Conservation (phyloP, 2,113 vertebrate genomes). For the Bostrychus sinensis region DNA sequence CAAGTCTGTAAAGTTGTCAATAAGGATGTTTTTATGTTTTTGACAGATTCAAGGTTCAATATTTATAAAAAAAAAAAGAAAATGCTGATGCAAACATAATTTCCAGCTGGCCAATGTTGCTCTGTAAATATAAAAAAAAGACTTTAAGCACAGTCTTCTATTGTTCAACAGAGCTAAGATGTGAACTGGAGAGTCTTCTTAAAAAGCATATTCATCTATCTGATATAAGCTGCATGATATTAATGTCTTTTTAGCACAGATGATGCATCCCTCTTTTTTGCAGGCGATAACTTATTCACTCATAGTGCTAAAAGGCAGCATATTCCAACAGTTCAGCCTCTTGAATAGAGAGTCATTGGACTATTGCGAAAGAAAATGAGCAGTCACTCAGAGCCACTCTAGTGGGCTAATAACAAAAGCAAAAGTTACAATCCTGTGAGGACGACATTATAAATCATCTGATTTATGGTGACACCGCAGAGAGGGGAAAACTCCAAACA, state of each 20-base stretch:
- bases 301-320: slow-evolving; percentile 24
- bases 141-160: too few relatives aligned
- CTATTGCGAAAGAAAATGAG: slow-evolving; percentile 51
- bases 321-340: slow-evolving; percentile 23
- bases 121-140: too few relatives aligned
- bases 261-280: slow-evolving; percentile 44
- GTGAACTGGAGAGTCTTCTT: neutral
- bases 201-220: slow-evolving; percentile 45
- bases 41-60: too few relatives aligned
- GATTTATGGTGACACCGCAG: slow-evolving; percentile 74
- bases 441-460: slow-evolving; percentile 74
- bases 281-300: slow-evolving; percentile 20
- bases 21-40: too few relatives aligned
- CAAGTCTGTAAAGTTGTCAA: too few relatives aligned
- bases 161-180: slow-evolving; percentile 26
- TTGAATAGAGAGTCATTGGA: slow-evolving; percentile 48
- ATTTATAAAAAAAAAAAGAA: too few relatives aligned
- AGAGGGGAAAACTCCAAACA: slow-evolving; percentile 70
- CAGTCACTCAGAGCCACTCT: slow-evolving; percentile 67
- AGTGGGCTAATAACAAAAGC: slow-evolving; percentile 63
- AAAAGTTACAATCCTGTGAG: slow-evolving; percentile 66
- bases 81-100: neutral
- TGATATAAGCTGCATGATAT: slow-evolving; percentile 41
- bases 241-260: slow-evolving; percentile 35
- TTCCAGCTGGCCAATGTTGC: slow-evolving; percentile 10